These are phyloP conservation scores for Noctuana brunneofusca DNA, from an alignment of 2,888 invertebrate species.

Conservation along the genomic window DNA sequence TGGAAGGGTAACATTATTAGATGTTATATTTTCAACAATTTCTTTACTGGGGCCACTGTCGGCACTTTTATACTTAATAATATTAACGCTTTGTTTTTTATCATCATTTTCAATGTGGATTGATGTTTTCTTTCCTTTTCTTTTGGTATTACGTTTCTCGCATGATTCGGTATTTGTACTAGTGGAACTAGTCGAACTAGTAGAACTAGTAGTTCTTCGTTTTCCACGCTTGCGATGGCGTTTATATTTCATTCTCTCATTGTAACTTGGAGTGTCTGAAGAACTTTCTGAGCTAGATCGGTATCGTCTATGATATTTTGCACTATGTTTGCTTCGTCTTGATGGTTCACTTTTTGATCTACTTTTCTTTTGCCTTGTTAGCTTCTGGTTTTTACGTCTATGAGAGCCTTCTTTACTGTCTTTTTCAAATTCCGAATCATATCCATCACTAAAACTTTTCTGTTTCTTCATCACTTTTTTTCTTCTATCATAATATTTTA, in stretches of 20 bases:
- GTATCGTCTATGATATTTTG: constrained; percentile 56
- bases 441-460: constrained; percentile 80
- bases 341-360: constrained; percentile 79
- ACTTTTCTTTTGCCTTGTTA: constrained; percentile 57
- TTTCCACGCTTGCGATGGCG: constrained; percentile 67
- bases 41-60: constrained; percentile 43
- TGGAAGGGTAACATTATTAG: constrained; percentile 38
- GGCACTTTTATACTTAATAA: constrained; percentile 67
- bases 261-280: constrained; percentile 62
- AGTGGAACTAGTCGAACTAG: constrained; percentile 72
- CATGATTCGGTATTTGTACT: constrained; percentile 70
- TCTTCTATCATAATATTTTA: constrained; percentile 61
- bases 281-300: constrained; percentile 66
- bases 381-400: constrained; percentile 54
- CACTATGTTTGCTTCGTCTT: constrained; percentile 58
- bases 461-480: constrained; percentile 64
- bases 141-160: constrained; percentile 68
- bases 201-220: constrained; percentile 64
- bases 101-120: constrained; percentile 74
- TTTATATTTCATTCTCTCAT: constrained; percentile 69
- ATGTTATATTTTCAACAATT: constrained; percentile 45
- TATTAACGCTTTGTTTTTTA: constrained; percentile 74
- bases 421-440: constrained; percentile 63
- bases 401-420: constrained; percentile 50
- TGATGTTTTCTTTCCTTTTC: constrained; percentile 75